Percentiles rank a stretch among this genome's conserved stretches.
These are phyloP conservation scores for Lanius ludovicianus DNA, from an alignment of 2,113 vertebrate species.

Conservation along the genomic window DNA sequence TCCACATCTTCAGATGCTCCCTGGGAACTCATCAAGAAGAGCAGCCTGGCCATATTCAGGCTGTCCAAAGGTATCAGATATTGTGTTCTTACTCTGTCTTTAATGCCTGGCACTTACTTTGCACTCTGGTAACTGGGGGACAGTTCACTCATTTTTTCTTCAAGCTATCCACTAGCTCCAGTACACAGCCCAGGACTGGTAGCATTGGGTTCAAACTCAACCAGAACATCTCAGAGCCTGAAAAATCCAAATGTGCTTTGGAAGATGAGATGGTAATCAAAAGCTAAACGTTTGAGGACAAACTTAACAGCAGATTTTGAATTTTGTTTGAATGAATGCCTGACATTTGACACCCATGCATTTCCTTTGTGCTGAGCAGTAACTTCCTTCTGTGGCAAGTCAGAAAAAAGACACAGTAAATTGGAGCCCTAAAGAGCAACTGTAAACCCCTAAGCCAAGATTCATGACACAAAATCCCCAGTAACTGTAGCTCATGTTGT, in stretches of 20 bases:
- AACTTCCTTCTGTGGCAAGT: background rate
- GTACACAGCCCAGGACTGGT: background rate
- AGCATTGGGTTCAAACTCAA: background rate
- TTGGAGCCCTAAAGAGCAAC: background rate
- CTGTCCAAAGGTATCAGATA: background rate
- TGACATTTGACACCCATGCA: fast-evolving
- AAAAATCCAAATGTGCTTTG: background rate
- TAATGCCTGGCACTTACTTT: background rate
- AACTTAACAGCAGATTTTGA: background rate
- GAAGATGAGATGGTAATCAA: background rate
- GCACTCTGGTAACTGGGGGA: background rate
- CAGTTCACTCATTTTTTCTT: background rate
- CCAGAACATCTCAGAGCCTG: background rate
- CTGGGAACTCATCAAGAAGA: background rate
- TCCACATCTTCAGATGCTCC: background rate
- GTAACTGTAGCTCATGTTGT: background rate
- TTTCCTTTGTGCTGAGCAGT: background rate
- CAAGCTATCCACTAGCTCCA: background rate
- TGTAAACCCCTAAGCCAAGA: background rate
- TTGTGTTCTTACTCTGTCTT: background rate
- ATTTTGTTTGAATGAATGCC: background rate
- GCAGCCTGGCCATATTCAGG: background rate
- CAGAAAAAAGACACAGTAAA: background rate
- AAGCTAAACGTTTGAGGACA: background rate
- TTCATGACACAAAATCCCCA: background rate